Conservation (phyloP, 1,140 invertebrate species). For the Leptinotarsa lineolata region DNA sequence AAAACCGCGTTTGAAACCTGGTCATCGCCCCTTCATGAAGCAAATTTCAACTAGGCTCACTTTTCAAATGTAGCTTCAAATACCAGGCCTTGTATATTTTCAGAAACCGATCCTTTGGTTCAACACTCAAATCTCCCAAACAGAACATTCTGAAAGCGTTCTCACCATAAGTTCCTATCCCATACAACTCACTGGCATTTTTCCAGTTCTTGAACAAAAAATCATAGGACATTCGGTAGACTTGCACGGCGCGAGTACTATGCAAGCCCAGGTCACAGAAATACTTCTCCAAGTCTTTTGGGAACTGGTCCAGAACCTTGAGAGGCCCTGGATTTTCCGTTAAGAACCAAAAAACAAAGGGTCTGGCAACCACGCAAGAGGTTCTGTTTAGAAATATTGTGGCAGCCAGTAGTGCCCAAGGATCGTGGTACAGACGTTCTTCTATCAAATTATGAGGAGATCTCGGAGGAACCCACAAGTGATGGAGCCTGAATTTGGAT, state of each 20-base stretch:
- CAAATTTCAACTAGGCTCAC: not conserved
- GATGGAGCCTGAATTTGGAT: not conserved
- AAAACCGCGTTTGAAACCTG: not conserved
- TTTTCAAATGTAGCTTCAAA: slow-evolving; percentile 26
- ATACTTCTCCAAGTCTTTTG: slow-evolving; percentile 56
- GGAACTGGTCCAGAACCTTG: slow-evolving; percentile 55
- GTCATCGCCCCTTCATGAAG: not conserved
- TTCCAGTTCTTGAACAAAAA: slow-evolving; percentile 61
- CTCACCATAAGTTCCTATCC: slow-evolving; percentile 62
- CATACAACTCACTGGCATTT: slow-evolving; percentile 60
- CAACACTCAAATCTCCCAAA: slow-evolving; percentile 60
- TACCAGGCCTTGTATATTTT: slow-evolving; percentile 62
- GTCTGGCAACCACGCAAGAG: slow-evolving; percentile 57
- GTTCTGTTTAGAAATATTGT: slow-evolving; percentile 64
- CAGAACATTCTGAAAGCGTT: slow-evolving; percentile 63
- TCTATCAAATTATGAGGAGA: slow-evolving; percentile 62
- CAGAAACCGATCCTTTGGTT: slow-evolving; percentile 61
- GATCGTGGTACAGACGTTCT: slow-evolving; percentile 60
- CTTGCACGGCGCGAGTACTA: slow-evolving; percentile 54
- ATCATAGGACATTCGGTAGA: slow-evolving; percentile 62
- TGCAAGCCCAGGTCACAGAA: slow-evolving; percentile 59
- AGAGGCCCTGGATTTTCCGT: slow-evolving; percentile 58
- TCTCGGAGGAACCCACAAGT: slow-evolving; percentile 47
- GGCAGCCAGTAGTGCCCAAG: slow-evolving; percentile 61
- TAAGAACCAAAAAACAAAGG: slow-evolving; percentile 59